Evolutionary conservation across 2,888 invertebrate genomes (phyloP).

Genomic region (Tillus elongatus): DNA sequence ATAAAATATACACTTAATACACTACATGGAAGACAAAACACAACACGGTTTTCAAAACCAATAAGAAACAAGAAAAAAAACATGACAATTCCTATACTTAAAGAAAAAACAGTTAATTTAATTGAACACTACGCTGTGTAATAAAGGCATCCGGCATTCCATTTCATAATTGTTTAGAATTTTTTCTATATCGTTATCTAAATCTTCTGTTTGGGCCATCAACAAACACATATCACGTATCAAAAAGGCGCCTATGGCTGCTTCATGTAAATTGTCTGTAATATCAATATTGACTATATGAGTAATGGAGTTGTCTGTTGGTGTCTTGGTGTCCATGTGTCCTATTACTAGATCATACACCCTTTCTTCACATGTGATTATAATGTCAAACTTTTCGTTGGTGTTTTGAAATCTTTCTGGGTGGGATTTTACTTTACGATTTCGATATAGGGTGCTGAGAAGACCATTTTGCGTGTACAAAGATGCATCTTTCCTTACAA

Average conservation of each 20-base stretch:
- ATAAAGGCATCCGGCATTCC: conserved; percentile 72
- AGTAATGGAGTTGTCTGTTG: conserved; percentile 75
- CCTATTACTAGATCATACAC: conserved; percentile 98
- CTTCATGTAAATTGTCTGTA: conserved; percentile 99
- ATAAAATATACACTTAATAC: too few species aligned
- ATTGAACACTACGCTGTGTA: conserved; percentile 65
- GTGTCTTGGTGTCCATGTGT: conserved; percentile 76
- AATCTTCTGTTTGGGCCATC: conserved; percentile 81
- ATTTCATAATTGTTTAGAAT: conserved; percentile 89
- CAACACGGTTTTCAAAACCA: too few species aligned
- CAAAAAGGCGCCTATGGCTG: conserved; percentile 95
- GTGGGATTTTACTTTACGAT: conserved; percentile 83
- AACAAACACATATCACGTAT: conserved; percentile 91
- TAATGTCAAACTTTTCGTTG: conserved; percentile 84
- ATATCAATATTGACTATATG: conserved; percentile 98
- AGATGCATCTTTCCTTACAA: conserved; percentile 80
- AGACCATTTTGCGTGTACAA: conserved; percentile 98
- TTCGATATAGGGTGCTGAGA: conserved; percentile 95
- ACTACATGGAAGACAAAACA: too few species aligned
- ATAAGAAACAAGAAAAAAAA: too few species aligned
- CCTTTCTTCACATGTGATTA: conserved; percentile 95
- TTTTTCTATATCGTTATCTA: conserved; percentile 97
- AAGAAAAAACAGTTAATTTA: too few species aligned
- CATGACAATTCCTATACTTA: too few species aligned
- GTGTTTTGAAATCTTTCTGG: conserved; percentile 93